Evolutionary conservation across 2,797 vertebrate genomes (phyloP).

Genomic region (Sternarchorhynchus goeldii): DNA sequence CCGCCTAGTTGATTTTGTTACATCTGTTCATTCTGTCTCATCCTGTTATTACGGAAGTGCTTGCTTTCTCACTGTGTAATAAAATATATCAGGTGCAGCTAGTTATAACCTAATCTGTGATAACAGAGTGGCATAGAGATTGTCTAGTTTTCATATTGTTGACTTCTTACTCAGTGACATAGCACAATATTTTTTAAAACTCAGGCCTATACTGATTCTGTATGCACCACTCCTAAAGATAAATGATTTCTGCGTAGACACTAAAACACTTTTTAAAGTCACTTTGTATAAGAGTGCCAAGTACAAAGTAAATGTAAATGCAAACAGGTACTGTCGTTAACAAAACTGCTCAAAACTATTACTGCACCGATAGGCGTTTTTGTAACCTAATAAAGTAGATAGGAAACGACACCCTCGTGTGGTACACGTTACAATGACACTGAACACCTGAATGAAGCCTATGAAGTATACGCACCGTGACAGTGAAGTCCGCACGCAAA

Average conservation of each 20-base stretch:
- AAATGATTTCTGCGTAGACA: too few relatives aligned
- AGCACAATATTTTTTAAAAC: too few relatives aligned
- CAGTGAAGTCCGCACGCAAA: too few relatives aligned
- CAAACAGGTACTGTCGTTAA: not conserved
- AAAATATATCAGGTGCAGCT: not conserved
- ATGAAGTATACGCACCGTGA: not conserved
- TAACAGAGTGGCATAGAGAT: not conserved
- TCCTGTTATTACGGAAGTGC: not conserved
- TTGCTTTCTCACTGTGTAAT: not conserved
- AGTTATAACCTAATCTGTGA: not conserved
- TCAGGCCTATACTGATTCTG: too few relatives aligned
- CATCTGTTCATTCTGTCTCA: not conserved
- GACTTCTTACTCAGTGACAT: too few relatives aligned
- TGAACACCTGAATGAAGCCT: not conserved
- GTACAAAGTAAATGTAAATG: too few relatives aligned
- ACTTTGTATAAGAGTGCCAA: too few relatives aligned
- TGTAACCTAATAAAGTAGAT: conserved; percentile 51
- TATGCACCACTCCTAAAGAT: too few relatives aligned
- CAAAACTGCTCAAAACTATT: not conserved
- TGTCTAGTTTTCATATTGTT: too few relatives aligned
- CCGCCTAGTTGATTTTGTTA: not conserved
- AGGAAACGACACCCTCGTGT: conserved; percentile 77
- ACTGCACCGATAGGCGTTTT: not conserved
- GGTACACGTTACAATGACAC: conserved; percentile 50
- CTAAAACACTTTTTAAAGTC: too few relatives aligned